These are phyloP conservation scores for Eupithecia vulgata DNA, from an alignment of 2,888 invertebrate species.

Conservation along the genomic window DNA sequence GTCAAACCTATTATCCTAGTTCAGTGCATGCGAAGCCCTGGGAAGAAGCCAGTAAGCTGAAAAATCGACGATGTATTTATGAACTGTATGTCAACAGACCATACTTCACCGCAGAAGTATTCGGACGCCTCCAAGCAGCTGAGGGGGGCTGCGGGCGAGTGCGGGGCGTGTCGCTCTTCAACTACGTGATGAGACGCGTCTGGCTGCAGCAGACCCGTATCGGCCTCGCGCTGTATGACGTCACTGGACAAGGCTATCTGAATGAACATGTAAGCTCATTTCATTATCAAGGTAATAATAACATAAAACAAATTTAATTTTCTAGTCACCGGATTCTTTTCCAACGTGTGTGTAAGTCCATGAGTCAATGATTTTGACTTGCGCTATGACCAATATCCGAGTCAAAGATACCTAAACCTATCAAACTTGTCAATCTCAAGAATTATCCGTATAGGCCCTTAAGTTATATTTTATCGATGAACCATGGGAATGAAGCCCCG, in stretches of 20 bases:
- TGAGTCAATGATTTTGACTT: conserved; percentile 1
- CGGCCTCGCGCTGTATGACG: conserved; percentile 96
- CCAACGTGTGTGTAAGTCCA: not conserved
- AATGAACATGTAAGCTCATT: conserved; percentile 88
- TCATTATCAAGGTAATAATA: no score
- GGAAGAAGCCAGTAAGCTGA: not conserved
- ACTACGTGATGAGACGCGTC: conserved; percentile 97
- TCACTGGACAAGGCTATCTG: conserved; percentile 95
- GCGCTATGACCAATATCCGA: not conserved
- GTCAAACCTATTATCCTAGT: no score
- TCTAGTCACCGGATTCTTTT: not conserved
- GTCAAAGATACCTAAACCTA: not conserved
- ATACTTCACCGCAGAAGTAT: conserved; percentile 94
- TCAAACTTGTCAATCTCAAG: not conserved
- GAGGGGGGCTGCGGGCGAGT: conserved; percentile 93
- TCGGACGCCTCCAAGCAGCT: conserved; percentile 93
- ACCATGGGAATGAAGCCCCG: not conserved
- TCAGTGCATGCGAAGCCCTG: no score
- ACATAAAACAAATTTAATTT: not conserved
- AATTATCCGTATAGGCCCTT: no score
- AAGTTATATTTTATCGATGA: not conserved
- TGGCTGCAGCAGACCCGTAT: conserved; percentile 98
- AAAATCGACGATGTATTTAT: not conserved
- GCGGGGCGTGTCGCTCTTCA: conserved; percentile 94
- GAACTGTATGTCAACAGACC: conserved; percentile 70